phyloP scores from a whole-genome alignment of 2,113 vertebrate genomes.

The Calyptommatus sinebrachiatus region DNA sequence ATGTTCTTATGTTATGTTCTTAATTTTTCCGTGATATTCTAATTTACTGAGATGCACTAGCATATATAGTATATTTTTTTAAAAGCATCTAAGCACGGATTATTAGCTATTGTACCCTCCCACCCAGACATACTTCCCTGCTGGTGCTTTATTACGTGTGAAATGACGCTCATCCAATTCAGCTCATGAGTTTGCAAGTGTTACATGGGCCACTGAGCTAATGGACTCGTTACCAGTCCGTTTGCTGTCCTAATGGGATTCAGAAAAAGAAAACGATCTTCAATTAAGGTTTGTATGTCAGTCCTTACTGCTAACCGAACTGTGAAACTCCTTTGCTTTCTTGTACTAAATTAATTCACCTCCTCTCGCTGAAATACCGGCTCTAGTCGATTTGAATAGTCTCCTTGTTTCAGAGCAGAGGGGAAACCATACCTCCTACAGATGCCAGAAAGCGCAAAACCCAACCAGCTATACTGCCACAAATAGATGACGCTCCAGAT shows the following conservation, averaged over 20 bases:
- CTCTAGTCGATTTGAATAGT: neutral
- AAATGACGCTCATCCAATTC: neutral
- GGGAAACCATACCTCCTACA: slow-evolving; percentile 50
- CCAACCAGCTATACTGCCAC: slow-evolving; percentile 62
- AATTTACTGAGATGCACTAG: no score
- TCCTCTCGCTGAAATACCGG: neutral
- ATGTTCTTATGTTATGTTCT: no score
- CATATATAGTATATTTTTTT: no score
- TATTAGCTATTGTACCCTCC: neutral
- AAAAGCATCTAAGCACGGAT: neutral
- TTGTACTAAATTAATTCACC: neutral
- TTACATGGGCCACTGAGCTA: neutral
- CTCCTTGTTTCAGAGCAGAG: rapidly evolving
- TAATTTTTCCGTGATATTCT: no score
- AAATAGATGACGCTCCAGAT: slow-evolving; percentile 62
- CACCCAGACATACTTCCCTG: neutral
- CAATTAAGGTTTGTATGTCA: neutral
- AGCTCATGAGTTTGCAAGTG: neutral
- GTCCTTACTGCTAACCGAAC: neutral
- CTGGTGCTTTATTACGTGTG: neutral
- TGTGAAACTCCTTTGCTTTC: neutral
- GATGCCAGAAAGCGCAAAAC: slow-evolving; percentile 48
- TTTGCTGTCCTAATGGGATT: neutral
- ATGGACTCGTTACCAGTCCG: neutral
- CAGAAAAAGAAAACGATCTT: neutral